Conservation (phyloP, 2,888 invertebrate genomes). For the Drosophila peninsularis region DNA sequence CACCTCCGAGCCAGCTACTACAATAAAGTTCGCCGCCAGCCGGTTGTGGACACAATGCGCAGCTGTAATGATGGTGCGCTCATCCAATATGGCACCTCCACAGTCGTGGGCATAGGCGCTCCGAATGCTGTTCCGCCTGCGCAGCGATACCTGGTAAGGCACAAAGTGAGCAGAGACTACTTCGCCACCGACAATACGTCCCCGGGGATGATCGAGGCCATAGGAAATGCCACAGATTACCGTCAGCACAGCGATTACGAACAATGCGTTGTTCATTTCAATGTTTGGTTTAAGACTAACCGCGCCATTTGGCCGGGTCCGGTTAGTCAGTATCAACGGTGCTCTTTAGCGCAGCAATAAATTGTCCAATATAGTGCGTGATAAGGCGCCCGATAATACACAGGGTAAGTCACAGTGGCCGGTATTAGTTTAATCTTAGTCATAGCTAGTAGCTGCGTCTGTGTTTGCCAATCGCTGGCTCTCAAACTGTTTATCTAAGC, state of each 20-base stretch:
- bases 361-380: constrained; percentile 11
- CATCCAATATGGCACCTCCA: constrained; percentile 55
- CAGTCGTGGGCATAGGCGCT: constrained; percentile 61
- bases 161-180: constrained; percentile 55
- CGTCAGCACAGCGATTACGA: constrained; percentile 14
- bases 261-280: constrained; percentile 45
- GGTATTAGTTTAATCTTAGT: constrained; percentile 10
- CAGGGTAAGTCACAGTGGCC: constrained; percentile 4
- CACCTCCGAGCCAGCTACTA: constrained; percentile 83
- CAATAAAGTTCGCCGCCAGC: constrained; percentile 43
- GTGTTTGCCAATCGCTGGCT: neutral
- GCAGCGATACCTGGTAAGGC: constrained; percentile 73
- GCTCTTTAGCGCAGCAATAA: constrained; percentile 5
- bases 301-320: neutral
- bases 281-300: constrained; percentile 34
- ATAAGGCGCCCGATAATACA: constrained; percentile 42
- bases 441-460: neutral
- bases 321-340: neutral
- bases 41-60: constrained; percentile 78
- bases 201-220: constrained; percentile 7
- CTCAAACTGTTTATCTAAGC: constrained; percentile 4
- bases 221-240: constrained; percentile 20
- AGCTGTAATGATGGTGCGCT: constrained; percentile 70
- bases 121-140: constrained; percentile 44
- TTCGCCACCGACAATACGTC: constrained; percentile 76